Conservation (phyloP, 2,113 vertebrate species). For the Burhinus bistriatus region DNA sequence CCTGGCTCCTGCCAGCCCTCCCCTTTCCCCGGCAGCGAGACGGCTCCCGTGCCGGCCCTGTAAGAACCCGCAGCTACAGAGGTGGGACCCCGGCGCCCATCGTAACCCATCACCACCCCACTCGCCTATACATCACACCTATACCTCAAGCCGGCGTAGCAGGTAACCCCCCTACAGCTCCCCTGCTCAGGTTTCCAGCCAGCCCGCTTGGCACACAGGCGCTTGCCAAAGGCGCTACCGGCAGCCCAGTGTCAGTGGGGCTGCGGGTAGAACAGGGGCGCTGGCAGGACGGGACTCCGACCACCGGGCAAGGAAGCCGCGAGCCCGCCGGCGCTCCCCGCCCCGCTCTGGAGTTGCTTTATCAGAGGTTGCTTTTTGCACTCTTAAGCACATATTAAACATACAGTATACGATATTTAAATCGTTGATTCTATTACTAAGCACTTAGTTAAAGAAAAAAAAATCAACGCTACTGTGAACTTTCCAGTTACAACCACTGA, state of each 20-base stretch:
- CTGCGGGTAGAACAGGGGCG: background rate
- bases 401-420: background rate
- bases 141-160: rapidly evolving
- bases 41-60: background rate
- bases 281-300: background rate
- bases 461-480: background rate
- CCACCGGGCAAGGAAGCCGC: no score
- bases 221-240: background rate
- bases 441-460: background rate
- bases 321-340: no score
- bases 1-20: background rate
- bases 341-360: background rate
- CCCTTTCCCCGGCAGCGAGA: background rate
- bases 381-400: background rate
- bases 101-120: rapidly evolving
- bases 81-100: no score
- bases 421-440: background rate
- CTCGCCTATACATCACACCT: no score
- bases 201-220: rapidly evolving
- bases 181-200: rapidly evolving
- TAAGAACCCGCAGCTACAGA: background rate
- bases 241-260: rapidly evolving
- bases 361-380: rapidly evolving
- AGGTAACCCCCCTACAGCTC: rapidly evolving
- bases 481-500: background rate